phyloP scores from a whole-genome alignment of 1,140 invertebrate genomes.

The Apocrypta bakeri region DNA sequence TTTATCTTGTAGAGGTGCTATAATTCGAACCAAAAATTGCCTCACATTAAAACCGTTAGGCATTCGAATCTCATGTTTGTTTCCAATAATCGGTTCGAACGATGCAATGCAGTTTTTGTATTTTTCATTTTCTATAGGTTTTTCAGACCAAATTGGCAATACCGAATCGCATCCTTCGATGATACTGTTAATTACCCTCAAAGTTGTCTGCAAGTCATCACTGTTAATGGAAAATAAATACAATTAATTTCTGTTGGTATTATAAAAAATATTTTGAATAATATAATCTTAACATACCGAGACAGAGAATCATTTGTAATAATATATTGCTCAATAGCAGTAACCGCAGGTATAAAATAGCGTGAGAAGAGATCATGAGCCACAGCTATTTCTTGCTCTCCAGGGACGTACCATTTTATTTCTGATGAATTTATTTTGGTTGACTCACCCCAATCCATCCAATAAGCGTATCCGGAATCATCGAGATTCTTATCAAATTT shows the following conservation, averaged over 20 bases:
- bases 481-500: conserved; percentile 77
- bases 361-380: conserved; percentile 79
- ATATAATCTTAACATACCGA: conserved; percentile 51
- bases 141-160: conserved; percentile 78
- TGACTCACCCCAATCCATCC: conserved; percentile 88
- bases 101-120: conserved; percentile 63
- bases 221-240: conserved; percentile 54
- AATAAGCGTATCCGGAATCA: conserved; percentile 81
- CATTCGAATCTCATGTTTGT: conserved; percentile 73
- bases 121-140: conserved; percentile 71
- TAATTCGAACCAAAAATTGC: conserved; percentile 73
- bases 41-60: conserved; percentile 79
- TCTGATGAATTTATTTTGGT: conserved; percentile 80
- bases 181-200: conserved; percentile 67
- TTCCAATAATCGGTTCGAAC: conserved; percentile 70
- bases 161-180: conserved; percentile 75
- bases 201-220: conserved; percentile 72
- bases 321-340: conserved; percentile 11
- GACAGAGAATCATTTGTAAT: conserved; percentile 60
- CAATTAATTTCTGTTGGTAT: no score
- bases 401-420: conserved; percentile 88
- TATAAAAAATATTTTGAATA: no score
- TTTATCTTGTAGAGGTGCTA: conserved; percentile 76
- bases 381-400: conserved; percentile 80
- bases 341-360: conserved; percentile 75